phyloP scores from a whole-genome alignment of 2,113 vertebrate species.

The Pelodiscus sinensis region DNA sequence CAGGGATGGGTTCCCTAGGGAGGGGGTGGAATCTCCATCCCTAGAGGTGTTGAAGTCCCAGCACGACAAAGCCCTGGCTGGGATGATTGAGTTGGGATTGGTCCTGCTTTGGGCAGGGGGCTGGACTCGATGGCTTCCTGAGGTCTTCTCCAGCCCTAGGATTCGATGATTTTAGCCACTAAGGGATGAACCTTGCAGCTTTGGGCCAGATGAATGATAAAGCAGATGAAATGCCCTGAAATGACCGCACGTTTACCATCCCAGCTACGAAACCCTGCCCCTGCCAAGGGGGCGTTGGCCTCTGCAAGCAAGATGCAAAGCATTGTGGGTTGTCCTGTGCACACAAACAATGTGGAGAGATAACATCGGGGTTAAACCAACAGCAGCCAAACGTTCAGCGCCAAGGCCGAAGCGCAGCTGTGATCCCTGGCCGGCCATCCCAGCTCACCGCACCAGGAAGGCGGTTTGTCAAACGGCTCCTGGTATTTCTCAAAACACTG shows the following conservation, averaged over 20 bases:
- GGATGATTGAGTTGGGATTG: too few relatives aligned
- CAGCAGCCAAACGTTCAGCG: neutral
- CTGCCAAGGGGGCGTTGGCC: neutral
- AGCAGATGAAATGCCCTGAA: neutral
- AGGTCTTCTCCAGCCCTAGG: too few relatives aligned
- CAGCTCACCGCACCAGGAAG: fast-evolving
- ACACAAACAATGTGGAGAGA: neutral
- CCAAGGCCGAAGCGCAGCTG: neutral
- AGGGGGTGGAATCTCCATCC: too few relatives aligned
- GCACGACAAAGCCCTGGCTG: too few relatives aligned
- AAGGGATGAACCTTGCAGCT: neutral
- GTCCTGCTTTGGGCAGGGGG: too few relatives aligned
- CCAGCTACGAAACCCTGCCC: neutral
- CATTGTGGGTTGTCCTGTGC: neutral
- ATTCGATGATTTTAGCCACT: too few relatives aligned
- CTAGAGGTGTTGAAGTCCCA: too few relatives aligned
- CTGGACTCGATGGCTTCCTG: too few relatives aligned
- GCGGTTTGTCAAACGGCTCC: too few relatives aligned
- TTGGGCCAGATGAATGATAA: neutral
- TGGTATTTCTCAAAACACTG: fast-evolving
- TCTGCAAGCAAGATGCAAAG: neutral
- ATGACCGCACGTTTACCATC: neutral
- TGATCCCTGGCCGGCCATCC: neutral
- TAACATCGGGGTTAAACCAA: neutral
- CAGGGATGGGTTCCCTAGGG: too few relatives aligned